Percentiles rank a stretch among this genome's conserved stretches.
Conservation (phyloP, 2,888 invertebrate species). For the Melipona beecheii region DNA sequence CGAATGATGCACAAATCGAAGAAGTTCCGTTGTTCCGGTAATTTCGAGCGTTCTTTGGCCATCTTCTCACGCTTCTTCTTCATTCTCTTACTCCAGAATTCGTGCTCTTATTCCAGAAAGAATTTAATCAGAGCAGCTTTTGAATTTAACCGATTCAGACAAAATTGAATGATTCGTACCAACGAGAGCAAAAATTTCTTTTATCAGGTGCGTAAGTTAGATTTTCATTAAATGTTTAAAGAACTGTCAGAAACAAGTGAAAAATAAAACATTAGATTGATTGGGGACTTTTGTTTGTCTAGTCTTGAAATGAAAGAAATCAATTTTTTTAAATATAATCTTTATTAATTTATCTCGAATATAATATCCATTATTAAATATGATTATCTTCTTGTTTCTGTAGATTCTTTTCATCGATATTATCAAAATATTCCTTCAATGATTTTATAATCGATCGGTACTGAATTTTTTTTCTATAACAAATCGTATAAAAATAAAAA, state of each 20-base stretch:
- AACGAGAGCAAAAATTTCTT: constrained; percentile 53
- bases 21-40: constrained; percentile 50
- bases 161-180: constrained; percentile 66
- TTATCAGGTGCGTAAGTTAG: constrained; percentile 16
- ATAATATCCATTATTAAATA: too few species aligned
- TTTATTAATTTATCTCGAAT: background rate
- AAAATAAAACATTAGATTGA: background rate
- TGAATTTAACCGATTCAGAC: constrained; percentile 61
- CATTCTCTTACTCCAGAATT: constrained; percentile 3
- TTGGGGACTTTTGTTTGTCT: background rate
- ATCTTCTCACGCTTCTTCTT: constrained; percentile 42
- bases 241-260: constrained; percentile 4
- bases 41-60: constrained; percentile 62
- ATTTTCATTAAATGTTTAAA: constrained; percentile 63
- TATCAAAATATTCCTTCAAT: too few species aligned
- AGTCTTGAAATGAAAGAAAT: too few species aligned
- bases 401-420: too few species aligned
- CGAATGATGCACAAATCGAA: constrained; percentile 32
- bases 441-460: too few species aligned
- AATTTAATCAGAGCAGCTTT: constrained; percentile 73
- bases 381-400: too few species aligned
- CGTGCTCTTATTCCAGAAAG: constrained; percentile 62
- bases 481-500: too few species aligned
- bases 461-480: too few species aligned
- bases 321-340: background rate